phyloP scores from a whole-genome alignment of 2,888 invertebrate species.

The Congeria kusceri region DNA sequence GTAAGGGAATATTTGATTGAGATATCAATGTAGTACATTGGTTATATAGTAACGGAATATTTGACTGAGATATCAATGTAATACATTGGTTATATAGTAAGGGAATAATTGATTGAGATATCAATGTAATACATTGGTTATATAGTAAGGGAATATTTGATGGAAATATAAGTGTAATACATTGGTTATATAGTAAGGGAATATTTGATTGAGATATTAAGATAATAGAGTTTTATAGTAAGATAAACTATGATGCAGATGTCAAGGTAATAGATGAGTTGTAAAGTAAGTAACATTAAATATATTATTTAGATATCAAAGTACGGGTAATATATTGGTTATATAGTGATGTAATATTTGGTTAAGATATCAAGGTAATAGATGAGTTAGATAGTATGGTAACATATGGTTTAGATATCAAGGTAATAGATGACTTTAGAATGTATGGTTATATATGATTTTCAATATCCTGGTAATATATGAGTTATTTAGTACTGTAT shows the following conservation, averaged over 20 bases:
- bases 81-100: slow-evolving; percentile 92
- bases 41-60: too few species aligned
- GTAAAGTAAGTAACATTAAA: too few species aligned
- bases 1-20: too few species aligned
- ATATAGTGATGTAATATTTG: slow-evolving; percentile 92
- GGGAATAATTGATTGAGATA: slow-evolving; percentile 93
- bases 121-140: too few species aligned
- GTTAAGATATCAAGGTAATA: slow-evolving; percentile 86
- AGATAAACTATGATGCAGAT: slow-evolving; percentile 90
- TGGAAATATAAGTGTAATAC: slow-evolving; percentile 88
- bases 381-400: too few species aligned
- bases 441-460: too few species aligned
- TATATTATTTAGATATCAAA: slow-evolving; percentile 90
- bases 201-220: slow-evolving; percentile 89
- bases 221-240: slow-evolving; percentile 88
- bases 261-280: slow-evolving; percentile 75
- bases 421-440: too few species aligned
- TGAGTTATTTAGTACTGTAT: too few species aligned
- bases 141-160: slow-evolving; percentile 93
- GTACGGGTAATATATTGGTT: slow-evolving; percentile 93
- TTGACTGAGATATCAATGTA: too few species aligned
- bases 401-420: too few species aligned
- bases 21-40: slow-evolving; percentile 85
- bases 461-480: too few species aligned
- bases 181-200: slow-evolving; percentile 90